Conservation (phyloP, 2,888 invertebrate species). For the Strigamia crassipes region DNA sequence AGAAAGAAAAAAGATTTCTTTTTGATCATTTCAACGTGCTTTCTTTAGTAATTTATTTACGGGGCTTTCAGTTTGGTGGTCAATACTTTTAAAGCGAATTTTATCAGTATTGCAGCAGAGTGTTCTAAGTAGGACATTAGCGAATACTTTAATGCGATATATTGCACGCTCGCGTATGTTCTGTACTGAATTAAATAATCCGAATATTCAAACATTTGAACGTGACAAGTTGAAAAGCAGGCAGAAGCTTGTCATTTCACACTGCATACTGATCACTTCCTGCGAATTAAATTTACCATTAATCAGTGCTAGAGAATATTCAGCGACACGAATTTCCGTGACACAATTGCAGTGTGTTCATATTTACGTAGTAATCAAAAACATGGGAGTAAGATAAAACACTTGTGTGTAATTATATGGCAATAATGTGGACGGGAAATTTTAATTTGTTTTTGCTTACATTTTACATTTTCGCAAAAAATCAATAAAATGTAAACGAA, state of each 20-base stretch:
- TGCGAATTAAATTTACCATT: conserved; percentile 31
- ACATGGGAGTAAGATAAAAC: conserved; percentile 14
- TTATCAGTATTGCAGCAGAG: too few species aligned
- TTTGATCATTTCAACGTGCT: too few species aligned
- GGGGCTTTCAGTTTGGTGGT: too few species aligned
- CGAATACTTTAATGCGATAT: neutral
- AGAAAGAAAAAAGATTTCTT: too few species aligned
- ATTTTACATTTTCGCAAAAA: neutral
- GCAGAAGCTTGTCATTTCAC: conserved; percentile 25
- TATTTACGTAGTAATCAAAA: conserved; percentile 30
- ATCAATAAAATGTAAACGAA: neutral
- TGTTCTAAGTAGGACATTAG: too few species aligned
- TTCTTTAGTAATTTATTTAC: too few species aligned
- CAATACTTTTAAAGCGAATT: too few species aligned
- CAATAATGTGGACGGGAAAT: conserved; percentile 10
- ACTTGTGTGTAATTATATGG: conserved; percentile 18
- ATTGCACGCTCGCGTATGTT: neutral
- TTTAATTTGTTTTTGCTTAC: conserved; percentile 10
- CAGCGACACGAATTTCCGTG: conserved; percentile 19
- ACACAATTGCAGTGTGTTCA: conserved; percentile 7
- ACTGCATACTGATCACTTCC: conserved; percentile 35
- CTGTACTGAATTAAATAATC: neutral
- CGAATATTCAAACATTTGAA: neutral
- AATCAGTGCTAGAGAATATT: conserved; percentile 14
- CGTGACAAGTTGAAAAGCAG: conserved; percentile 15